These are phyloP conservation scores for Deroplatys truncata DNA, from an alignment of 2,888 invertebrate species.

Conservation along the genomic window DNA sequence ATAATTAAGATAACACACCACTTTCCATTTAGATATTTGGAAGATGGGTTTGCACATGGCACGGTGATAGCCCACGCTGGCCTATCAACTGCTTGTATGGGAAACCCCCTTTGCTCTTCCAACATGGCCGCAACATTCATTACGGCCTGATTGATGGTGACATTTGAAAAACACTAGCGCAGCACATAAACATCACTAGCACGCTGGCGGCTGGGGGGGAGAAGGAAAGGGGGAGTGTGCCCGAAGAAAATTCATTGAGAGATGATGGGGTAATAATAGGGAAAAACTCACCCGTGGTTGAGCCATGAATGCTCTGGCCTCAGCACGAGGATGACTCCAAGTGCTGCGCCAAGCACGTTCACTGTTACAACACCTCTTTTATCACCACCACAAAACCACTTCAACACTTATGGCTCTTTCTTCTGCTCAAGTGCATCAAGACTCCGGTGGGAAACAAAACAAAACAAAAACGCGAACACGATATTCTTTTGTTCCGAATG, in stretches of 20 bases:
- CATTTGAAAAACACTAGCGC: conserved; percentile 31
- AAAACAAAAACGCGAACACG: neutral
- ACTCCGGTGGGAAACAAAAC: neutral
- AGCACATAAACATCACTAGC: conserved; percentile 36
- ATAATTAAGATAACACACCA: no score
- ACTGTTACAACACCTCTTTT: conserved; percentile 23
- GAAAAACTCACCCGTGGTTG: conserved; percentile 76
- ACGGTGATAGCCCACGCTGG: neutral
- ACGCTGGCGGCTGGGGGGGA: conserved; percentile 31
- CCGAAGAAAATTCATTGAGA: neutral
- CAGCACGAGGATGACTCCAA: conserved; percentile 50
- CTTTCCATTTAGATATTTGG: no score
- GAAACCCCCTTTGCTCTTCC: conserved; percentile 21
- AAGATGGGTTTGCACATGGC: no score
- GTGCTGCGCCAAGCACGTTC: conserved; percentile 44
- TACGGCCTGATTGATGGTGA: conserved; percentile 32
- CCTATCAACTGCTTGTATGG: conserved; percentile 14
- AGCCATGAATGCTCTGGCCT: conserved; percentile 82
- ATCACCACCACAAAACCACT: conserved; percentile 32
- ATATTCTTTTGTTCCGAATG: no score
- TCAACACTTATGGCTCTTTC: conserved; percentile 28
- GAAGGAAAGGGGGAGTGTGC: neutral
- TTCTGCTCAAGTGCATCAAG: neutral
- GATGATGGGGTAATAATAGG: neutral
- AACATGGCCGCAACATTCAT: conserved; percentile 33